Base-by-base conservation (phyloP, 2,113 vertebrate genomes). In the Nansenia antarctica region DNA sequence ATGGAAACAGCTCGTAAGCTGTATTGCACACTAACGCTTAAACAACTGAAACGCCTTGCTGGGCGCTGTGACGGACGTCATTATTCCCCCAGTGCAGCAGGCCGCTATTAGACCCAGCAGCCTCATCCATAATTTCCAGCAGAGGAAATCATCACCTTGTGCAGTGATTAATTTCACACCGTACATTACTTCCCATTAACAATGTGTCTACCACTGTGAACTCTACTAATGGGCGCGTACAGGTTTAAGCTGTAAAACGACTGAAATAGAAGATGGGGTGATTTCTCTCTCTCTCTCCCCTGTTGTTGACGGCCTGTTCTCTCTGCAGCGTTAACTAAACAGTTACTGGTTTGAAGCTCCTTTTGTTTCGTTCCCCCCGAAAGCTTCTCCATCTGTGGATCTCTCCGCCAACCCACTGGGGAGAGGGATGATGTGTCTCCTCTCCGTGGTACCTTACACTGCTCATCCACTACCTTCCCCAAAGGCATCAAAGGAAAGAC, bases 401-500 rank as follows among this genome's bases (percentile, higher is more conserved):
- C 35, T n/a, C 14, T 45, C 5, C 5, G 11, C 35, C 35, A 37
- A 26, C 49, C 22, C 22, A 9, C 8, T 53, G 22, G 27, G 14
- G 24, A 15, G 54, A 47, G 3, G 15, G 14, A n/a, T 47, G 15
- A 47, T n/a, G 14, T 47, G 42, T 47, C 9, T 5, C 15, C 15
- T 31, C 7, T 30, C 14, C 15, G 7, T 58, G 5, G 29, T 31
- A 30, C 14, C 55, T 18, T 58, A 12, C 27, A 31, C 27, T 31
- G 8, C 5, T 18, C 4, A 47, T 6, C 42, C 7, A 26, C 29
- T 31, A 58, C 27, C 24, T 15, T 15, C 26, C 29, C 55, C 29
- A 2, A 18, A 12, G 29, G 55, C 18, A 29, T 14, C 55, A 58
- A n/a, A 58, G n/a, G 14, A 32, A 58, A 15, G 42, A 76, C 78